A percentile compares a stretch with the other conserved stretches of the same genome.
Evolutionary conservation across 2,888 invertebrate species (phyloP).

Genomic region (Dromius quadrimaculatus): DNA sequence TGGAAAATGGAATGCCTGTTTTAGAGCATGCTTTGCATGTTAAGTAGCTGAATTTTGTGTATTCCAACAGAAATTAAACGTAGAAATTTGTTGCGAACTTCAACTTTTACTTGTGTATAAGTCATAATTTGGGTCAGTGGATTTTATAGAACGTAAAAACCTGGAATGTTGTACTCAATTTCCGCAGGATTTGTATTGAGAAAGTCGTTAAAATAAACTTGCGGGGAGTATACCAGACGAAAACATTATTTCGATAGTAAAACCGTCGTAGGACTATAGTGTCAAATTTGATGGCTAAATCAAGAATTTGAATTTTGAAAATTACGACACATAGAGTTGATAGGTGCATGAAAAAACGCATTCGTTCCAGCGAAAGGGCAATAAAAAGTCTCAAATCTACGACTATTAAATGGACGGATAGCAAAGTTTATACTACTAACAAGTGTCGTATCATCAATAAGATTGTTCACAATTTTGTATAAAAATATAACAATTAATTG

Average conservation of each 20-base stretch:
- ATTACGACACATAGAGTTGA: no score
- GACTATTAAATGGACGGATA: no score
- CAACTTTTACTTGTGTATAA: conserved; percentile 5
- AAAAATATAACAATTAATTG: no score
- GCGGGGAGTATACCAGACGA: no score
- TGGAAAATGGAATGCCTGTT: conserved; percentile 28
- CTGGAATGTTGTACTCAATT: not conserved
- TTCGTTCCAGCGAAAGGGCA: no score
- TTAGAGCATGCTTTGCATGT: conserved; percentile 7
- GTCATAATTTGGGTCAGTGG: conserved; percentile 22
- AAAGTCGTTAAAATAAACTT: not conserved
- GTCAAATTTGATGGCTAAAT: no score
- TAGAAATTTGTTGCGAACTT: conserved; percentile 25
- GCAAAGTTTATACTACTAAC: no score
- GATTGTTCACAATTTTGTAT: no score
- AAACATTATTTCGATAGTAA: not conserved
- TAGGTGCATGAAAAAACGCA: no score
- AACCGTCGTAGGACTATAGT: not conserved
- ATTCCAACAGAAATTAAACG: conserved; percentile 27
- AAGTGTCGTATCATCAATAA: no score
- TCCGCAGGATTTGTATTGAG: not conserved
- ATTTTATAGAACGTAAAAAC: conserved; percentile 6
- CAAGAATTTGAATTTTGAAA: no score
- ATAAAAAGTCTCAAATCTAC: no score
- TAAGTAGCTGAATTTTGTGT: conserved; percentile 28